These are phyloP conservation scores for Protophormia terraenovae DNA, from an alignment of 2,888 invertebrate genomes.

Conservation along the genomic window DNA sequence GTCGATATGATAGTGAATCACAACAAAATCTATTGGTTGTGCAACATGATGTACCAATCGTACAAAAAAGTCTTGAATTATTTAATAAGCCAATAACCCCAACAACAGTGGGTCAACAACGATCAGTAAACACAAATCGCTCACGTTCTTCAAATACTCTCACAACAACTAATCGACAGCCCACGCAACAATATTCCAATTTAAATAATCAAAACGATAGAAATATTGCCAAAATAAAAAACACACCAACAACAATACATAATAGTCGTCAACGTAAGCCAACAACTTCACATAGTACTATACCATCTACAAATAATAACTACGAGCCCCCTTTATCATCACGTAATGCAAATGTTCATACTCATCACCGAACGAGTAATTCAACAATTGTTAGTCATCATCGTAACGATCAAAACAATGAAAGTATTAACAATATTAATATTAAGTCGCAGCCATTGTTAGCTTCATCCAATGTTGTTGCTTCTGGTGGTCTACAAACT, in stretches of 20 bases:
- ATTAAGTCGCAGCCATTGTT: conserved; percentile 39
- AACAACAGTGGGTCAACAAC: conserved; percentile 35
- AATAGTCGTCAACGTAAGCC: conserved; percentile 26
- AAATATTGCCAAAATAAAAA: conserved; percentile 39
- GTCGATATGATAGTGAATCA: background rate
- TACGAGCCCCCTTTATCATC: conserved; percentile 16
- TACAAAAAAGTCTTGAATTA: conserved; percentile 55
- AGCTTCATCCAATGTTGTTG: conserved; percentile 10
- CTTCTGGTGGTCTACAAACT: conserved; percentile 16
- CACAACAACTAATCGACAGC: conserved; percentile 35
- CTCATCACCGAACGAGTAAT: conserved; percentile 22
- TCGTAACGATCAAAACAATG: conserved; percentile 13
- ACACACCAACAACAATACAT: background rate
- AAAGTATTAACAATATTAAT: conserved; percentile 23
- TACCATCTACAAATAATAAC: conserved; percentile 6
- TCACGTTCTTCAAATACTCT: conserved; percentile 41
- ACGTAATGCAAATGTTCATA: conserved; percentile 39
- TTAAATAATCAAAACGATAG: conserved; percentile 6
- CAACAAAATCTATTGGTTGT: conserved; percentile 54
- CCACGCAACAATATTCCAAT: conserved; percentile 26
- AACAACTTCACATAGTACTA: conserved; percentile 18
- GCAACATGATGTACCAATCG: conserved; percentile 63
- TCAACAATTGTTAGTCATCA: conserved; percentile 35
- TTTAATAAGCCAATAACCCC: conserved; percentile 34
- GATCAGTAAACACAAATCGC: conserved; percentile 54